Evolutionary conservation across 1,140 invertebrate genomes (phyloP).

Genomic region (Euura saliciscinereae): DNA sequence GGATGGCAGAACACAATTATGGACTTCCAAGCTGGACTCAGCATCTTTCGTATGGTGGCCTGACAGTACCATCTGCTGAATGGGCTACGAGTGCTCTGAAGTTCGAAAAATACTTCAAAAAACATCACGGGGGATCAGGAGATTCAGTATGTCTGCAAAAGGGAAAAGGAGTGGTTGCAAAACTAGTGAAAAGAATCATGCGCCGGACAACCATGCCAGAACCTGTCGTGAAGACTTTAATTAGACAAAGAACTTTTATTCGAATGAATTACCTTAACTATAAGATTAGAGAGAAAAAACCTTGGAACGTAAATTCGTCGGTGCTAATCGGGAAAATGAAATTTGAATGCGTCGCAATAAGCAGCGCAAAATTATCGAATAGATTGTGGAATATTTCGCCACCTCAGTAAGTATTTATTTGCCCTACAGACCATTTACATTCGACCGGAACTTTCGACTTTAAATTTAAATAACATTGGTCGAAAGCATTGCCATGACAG

Average conservation of each 20-base stretch:
- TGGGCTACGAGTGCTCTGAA: background rate
- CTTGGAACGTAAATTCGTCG: background rate
- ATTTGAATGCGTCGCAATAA: background rate
- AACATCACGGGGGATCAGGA: background rate
- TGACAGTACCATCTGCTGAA: background rate
- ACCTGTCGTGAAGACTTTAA: background rate
- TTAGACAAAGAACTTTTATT: background rate
- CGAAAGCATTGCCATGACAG: no score
- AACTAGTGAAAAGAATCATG: conserved; percentile 1
- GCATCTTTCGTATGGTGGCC: background rate
- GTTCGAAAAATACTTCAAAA: background rate
- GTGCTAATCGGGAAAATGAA: background rate
- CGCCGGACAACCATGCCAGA: background rate
- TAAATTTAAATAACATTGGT: no score
- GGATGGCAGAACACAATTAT: background rate
- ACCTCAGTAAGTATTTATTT: no score
- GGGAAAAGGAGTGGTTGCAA: background rate
- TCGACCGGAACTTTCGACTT: no score
- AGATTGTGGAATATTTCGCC: conserved; percentile 13
- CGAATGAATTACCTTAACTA: background rate
- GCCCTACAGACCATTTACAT: no score
- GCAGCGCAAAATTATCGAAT: background rate
- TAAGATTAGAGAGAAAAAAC: background rate
- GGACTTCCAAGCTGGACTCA: background rate
- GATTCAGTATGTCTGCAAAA: background rate